Base-by-base conservation (phyloP, 2,888 invertebrate species). In the Andrena camellia region DNA sequence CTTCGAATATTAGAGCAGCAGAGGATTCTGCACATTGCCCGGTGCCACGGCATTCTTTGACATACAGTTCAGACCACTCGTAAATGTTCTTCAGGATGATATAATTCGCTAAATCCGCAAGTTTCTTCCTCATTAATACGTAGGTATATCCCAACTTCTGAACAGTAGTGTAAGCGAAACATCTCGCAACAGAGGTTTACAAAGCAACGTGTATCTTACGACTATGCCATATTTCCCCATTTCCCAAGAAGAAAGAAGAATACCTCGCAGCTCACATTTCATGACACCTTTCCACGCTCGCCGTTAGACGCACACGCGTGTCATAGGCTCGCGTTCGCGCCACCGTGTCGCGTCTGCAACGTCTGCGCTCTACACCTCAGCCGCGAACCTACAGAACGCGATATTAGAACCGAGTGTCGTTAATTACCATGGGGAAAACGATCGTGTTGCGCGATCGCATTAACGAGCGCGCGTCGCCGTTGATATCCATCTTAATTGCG, bases 401-500 rank as follows among this genome's bases (percentile, higher is more conserved):
- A 75, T 69, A 75, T 69, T 70, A 76, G 63, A 70, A 52, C 29
- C 42, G 26, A 13, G 31, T 57, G 64, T 72, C 63, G 23, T 71
- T 63, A 77, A 77, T 77, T 77, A 77, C 63, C 54, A 23, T 33
- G 29, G 6, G 31, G 63, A 42, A 70, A 75, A 69, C n/a, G 68
- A 69, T 75, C 42, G 52, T 48, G 54, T 20, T 23, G n/a, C 60
- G 60, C 54, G 54, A 54, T 68, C 52, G 42, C 33, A 48, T 72
- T 72, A 72, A 77, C 33, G 63, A 77, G 33, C 33, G n/a, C 23
- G 2, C 64, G 48, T 57, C 72, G 54, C 48, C n/a, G 31, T 29
- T 31, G 64, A 59, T 64, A 57, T 35, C 10, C 57, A 64, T 64
- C 77, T 71, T 64, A 77, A 77, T 64, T 77, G 74, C 74, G 31